These are phyloP conservation scores for Anser brachyrhynchus DNA, from an alignment of 2,113 vertebrate species.

Conservation along the genomic window DNA sequence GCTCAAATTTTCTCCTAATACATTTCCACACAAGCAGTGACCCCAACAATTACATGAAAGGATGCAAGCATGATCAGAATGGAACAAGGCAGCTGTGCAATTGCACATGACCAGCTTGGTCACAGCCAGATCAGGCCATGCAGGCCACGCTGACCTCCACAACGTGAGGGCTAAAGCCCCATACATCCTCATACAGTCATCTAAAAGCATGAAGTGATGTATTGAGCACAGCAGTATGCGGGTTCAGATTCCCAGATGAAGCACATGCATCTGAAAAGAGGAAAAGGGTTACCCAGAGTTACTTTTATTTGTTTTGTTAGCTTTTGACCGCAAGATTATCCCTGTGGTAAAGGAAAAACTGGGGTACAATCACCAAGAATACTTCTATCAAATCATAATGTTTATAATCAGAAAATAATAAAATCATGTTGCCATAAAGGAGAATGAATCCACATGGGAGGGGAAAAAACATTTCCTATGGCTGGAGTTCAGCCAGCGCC, in stretches of 20 bases:
- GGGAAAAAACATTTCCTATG: not conserved
- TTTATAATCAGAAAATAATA: not conserved
- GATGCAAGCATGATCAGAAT: not conserved
- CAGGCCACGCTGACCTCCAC: not conserved
- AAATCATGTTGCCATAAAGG: not conserved
- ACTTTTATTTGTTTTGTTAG: not conserved
- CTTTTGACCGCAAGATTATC: not conserved
- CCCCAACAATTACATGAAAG: not conserved
- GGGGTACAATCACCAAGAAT: not conserved
- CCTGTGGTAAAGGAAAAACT: not conserved
- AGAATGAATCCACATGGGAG: not conserved
- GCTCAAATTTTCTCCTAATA: not conserved
- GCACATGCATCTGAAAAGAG: not conserved
- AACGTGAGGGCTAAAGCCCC: fast-evolving
- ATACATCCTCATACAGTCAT: not conserved
- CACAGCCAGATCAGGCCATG: not conserved
- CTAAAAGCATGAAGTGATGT: not conserved
- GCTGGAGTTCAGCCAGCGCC: not conserved
- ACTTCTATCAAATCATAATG: not conserved
- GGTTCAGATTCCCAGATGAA: not conserved
- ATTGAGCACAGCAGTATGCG: not conserved
- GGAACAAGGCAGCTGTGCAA: not conserved
- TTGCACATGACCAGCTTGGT: not conserved
- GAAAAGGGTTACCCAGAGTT: not conserved
- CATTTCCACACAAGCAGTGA: not conserved